A percentile compares a stretch with the other conserved stretches of the same genome.
Conservation (phyloP, 2,797 vertebrate species). For the Crenuchus spilurus region DNA sequence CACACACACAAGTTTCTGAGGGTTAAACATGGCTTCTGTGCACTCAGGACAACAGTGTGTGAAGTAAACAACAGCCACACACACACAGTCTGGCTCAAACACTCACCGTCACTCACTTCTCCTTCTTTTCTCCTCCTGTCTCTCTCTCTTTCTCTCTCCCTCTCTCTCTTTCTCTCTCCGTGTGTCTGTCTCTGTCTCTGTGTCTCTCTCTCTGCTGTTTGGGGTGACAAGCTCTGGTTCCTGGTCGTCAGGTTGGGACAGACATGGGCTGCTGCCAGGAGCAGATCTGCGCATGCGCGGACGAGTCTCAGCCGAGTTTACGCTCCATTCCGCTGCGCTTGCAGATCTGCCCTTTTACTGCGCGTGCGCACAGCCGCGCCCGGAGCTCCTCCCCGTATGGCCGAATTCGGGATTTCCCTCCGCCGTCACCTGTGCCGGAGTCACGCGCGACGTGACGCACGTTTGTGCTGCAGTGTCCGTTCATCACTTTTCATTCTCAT, state of each 20-base stretch:
- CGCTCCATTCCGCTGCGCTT: not conserved
- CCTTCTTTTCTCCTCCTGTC: not conserved
- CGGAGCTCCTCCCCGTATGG: not conserved
- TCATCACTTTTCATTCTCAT: not conserved
- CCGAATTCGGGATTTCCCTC: conserved; percentile 45
- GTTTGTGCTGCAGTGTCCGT: not conserved
- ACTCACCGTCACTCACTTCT: conserved; percentile 40
- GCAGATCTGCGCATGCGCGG: not conserved
- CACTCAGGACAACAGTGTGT: no score
- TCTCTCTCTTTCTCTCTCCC: not conserved
- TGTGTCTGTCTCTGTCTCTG: not conserved
- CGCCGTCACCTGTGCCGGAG: conserved; percentile 21
- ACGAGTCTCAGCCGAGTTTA: not conserved
- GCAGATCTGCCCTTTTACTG: not conserved
- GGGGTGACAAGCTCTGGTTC: conserved; percentile 53
- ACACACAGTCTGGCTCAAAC: not conserved
- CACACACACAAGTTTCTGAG: no score
- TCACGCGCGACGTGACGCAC: conserved; percentile 25
- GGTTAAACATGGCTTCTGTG: no score
- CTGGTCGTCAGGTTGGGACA: no score
- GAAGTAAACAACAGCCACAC: no score
- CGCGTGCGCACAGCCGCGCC: conserved; percentile 24
- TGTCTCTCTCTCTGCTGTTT: conserved; percentile 22
- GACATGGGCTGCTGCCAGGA: not conserved
- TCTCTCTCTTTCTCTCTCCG: conserved; percentile 3